A percentile compares a stretch with the other conserved stretches of the same genome.
Conservation (phyloP, 2,888 invertebrate species). For the Leptinotarsa tumamoca region DNA sequence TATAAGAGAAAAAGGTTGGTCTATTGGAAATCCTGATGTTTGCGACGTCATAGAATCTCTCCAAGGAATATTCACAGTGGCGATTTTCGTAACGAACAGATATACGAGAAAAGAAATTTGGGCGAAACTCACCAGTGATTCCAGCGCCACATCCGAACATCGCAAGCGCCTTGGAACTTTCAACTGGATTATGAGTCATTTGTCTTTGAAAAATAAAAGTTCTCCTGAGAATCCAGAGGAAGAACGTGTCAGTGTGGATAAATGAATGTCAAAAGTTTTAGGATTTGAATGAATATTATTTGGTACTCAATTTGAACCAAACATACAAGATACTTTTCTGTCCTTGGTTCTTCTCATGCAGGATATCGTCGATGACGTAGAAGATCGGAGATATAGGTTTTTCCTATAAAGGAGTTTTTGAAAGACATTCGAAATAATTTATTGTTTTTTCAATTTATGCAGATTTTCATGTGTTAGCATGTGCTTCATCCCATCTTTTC, state of each 20-base stretch:
- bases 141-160: background rate
- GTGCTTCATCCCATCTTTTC: no score
- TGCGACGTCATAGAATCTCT: slow-evolving; percentile 53
- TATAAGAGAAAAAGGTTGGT: slow-evolving; percentile 27
- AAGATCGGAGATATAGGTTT: no score
- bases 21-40: slow-evolving; percentile 41
- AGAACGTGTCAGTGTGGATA: background rate
- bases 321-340: no score
- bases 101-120: slow-evolving; percentile 49
- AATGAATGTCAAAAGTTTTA: background rate
- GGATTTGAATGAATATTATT: no score
- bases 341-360: no score
- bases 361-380: no score
- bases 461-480: no score
- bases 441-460: no score
- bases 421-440: no score
- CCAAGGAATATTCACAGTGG: slow-evolving; percentile 49
- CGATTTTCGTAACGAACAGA: slow-evolving; percentile 52
- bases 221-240: background rate
- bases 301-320: no score
- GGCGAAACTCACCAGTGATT: background rate
- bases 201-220: background rate
- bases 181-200: background rate
- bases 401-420: no score
- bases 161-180: background rate